phyloP scores from a whole-genome alignment of 1,140 invertebrate genomes.

The Arctopsyche grandis region DNA sequence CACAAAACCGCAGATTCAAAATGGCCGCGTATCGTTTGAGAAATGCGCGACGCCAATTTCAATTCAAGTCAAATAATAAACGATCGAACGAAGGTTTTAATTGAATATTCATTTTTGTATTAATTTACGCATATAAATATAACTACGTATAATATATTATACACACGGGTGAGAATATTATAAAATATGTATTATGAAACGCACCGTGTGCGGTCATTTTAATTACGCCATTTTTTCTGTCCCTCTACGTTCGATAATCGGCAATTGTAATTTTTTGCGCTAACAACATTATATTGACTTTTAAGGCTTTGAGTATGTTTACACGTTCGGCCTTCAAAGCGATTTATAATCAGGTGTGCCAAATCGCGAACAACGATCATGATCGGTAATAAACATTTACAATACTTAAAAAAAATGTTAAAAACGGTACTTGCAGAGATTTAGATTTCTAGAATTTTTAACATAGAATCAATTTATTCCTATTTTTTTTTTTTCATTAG shows the following conservation, averaged over 20 bases:
- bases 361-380: background rate
- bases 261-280: conserved; percentile 17
- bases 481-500: no score
- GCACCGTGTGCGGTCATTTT: conserved; percentile 33
- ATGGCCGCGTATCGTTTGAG: no score
- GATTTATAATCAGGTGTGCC: conserved; percentile 24
- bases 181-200: background rate
- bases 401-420: no score
- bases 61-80: background rate
- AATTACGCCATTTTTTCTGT: conserved; percentile 32
- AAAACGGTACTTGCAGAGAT: no score
- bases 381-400: background rate
- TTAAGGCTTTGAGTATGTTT: conserved; percentile 35
- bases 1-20: no score
- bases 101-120: conserved; percentile 25
- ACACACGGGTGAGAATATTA: background rate
- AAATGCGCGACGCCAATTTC: no score
- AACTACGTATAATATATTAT: no score
- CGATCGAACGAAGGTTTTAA: conserved; percentile 1
- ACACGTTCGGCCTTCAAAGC: conserved; percentile 30
- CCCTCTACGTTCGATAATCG: conserved; percentile 15
- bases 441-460: no score
- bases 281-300: conserved; percentile 36
- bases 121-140: no score
- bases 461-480: no score